Evolutionary conservation across 2,888 invertebrate genomes (phyloP).

Genomic region (Acanthosepion pharaonis): DNA sequence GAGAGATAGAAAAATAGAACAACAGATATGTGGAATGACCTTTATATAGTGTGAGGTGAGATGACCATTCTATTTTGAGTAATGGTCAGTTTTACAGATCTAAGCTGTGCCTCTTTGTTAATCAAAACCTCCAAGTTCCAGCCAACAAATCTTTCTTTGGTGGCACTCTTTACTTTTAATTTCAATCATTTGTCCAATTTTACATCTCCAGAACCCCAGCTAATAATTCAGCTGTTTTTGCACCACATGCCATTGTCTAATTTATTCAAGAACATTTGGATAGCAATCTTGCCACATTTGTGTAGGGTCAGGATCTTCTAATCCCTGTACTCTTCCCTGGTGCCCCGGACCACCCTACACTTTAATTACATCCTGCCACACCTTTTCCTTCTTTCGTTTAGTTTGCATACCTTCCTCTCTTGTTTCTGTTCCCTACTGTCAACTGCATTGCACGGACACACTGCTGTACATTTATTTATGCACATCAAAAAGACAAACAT

Average conservation of each 20-base stretch:
- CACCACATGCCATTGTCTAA: neutral
- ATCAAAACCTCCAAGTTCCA: neutral
- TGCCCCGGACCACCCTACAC: neutral
- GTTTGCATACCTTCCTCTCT: neutral
- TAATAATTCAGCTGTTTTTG: slow-evolving; percentile 23
- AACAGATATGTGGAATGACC: neutral
- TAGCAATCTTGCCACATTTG: neutral
- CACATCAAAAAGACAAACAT: neutral
- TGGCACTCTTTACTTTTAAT: slow-evolving; percentile 33
- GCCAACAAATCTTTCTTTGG: neutral
- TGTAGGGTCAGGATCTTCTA: neutral
- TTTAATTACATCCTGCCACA: neutral
- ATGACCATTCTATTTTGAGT: neutral
- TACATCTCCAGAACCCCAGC: neutral
- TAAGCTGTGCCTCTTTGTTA: slow-evolving; percentile 3
- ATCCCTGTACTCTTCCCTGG: neutral
- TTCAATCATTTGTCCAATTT: neutral
- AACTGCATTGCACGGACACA: neutral
- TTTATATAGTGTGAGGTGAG: neutral
- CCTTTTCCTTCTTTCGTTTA: neutral
- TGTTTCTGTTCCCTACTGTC: neutral
- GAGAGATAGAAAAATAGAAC: neutral
- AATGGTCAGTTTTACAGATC: slow-evolving; percentile 12
- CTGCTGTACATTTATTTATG: neutral
- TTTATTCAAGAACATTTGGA: slow-evolving; percentile 10